Evolutionary conservation across 2,888 invertebrate genomes (phyloP), one percentile per base, ranked within the genome.

Genomic region (Strigamia maritima): DNA sequence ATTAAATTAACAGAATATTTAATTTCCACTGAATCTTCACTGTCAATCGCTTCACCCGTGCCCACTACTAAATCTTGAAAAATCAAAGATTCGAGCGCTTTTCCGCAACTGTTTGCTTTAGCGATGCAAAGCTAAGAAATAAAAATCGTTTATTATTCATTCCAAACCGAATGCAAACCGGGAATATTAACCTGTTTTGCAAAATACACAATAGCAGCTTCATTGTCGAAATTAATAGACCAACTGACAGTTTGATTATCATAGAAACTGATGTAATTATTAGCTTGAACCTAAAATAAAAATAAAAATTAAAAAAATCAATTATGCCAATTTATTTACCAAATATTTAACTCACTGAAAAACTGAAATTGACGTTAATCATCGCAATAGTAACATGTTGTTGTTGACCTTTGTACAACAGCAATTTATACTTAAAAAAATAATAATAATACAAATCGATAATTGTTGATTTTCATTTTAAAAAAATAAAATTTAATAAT

Each of bases 241-340:
- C 79, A 79, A 74, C 74, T 79, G n/a, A 74, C 74, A 4, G 26
- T 14, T 16, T 70, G 4, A 16, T 79, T 74, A 74, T 79, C 79
- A 26, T 79, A 79, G 24, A 79, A 79, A 70, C 65, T 31, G n/a
- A 38, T 74, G n/a, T 79, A 79, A 79, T 79, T 79, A 38, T 79
- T 79, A 4, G 70, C 44, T 74, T 79, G 79, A 24, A 79, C 35
- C 79, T 79, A 7, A 14, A 75, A 75, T 26, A 2, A 31, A 70
- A 8, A 70, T n/a, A 70, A 70, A 70, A 2, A 2, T 7, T 16
- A 8, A 8, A 7, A 70, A 70, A 8, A 24, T 65, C 65, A 65
- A 6, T 8, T 65, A n/a, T n/a, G n/a, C n/a, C n/a, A n/a, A n/a
- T 31, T 31, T 31, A 31, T 4, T 70, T 44, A 7, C 10, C 10